Base-by-base conservation (phyloP, 23 tunicate species). In the Styela clava region DNA sequence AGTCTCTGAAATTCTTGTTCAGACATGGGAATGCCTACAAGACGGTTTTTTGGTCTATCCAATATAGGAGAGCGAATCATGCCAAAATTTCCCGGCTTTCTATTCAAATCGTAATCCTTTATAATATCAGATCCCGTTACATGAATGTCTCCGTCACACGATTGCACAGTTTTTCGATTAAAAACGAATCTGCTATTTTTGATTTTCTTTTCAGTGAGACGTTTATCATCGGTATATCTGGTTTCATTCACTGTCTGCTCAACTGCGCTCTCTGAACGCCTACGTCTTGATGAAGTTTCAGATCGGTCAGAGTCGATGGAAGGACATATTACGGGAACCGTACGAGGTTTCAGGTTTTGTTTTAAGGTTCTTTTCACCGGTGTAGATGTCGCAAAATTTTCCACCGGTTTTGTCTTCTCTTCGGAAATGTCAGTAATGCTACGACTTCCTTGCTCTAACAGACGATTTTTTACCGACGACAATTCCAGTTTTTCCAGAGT, bases 1-100 rank as follows among this genome's bases (percentile, higher is more conserved):
- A 83, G 0, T 68, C 71, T 51, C n/a, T 72, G 34, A 28, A 62
- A 84, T 18, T 64, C 33, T 24, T 76, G 68, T 16, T 85, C 80
- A 3, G 89, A 73, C 95, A 85, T 85, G 18, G 95, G 95, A 64
- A 85, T 85, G 51, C 89, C 95, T 35, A 44, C 64, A 27, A 24
- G 65, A 1, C 65, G 81, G 12, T 44, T 52, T 52, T 27, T 76
- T 52, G 31, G 23, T 67, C 31, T 22, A 21, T 67, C 71, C 24
- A 67, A 29, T 19, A 67, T 25, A 18, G 71, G 71, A 67, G n/a
- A n/a, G n/a, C n/a, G n/a, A 21, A 61, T 61, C n/a, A 0, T 61
- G 64, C 22, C 64, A 61, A 61, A 22, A 23, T 0, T 61, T 23
- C 22, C 22, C 64, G n/a, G n/a, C 64, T 61, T 61, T 0, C n/a